A percentile compares a stretch with the other conserved stretches of the same genome.
phyloP scores from a whole-genome alignment of 2,113 vertebrate species.

The Hippoglossus stenolepis region DNA sequence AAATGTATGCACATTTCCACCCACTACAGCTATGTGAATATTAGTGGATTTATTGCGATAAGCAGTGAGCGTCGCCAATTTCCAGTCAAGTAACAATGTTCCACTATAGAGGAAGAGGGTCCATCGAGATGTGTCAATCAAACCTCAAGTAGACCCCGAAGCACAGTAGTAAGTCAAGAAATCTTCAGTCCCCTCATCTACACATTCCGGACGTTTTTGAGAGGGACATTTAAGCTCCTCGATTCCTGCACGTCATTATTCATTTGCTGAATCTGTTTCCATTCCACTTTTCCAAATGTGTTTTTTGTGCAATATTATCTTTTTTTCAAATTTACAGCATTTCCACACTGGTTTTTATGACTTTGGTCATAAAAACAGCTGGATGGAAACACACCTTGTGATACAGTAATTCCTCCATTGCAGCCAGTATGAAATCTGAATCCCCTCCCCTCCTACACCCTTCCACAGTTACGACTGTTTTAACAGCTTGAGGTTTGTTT shows the following conservation, averaged over 20 bases:
- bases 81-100: no score
- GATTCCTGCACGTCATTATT: background rate
- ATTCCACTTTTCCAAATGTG: background rate
- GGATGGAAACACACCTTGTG: background rate
- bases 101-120: no score
- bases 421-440: background rate
- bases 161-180: background rate
- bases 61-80: no score
- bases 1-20: no score
- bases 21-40: no score
- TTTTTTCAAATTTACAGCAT: background rate
- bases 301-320: background rate
- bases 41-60: no score
- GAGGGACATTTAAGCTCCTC: background rate
- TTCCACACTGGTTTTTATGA: background rate
- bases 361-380: background rate
- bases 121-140: no score
- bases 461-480: background rate
- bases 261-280: background rate
- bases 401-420: slow-evolving; percentile 2
- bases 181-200: background rate
- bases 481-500: slow-evolving; percentile 2
- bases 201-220: background rate
- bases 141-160: background rate
- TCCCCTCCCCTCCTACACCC: background rate